phyloP scores from a whole-genome alignment of 2,113 vertebrate genomes.

The Capra hircus region DNA sequence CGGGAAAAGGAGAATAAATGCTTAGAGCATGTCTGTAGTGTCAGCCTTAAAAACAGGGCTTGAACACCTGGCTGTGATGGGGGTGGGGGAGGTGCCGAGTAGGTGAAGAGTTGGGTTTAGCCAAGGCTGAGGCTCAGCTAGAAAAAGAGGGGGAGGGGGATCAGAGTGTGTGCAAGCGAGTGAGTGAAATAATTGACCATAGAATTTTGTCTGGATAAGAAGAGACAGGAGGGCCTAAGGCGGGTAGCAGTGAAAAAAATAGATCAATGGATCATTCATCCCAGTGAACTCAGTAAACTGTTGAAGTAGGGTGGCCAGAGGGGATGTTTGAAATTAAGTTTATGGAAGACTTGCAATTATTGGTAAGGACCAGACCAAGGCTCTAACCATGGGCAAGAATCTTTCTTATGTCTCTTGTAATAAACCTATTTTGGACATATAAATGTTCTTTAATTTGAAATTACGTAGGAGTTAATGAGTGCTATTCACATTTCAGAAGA shows the following conservation, averaged over 20 bases:
- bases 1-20: neutral
- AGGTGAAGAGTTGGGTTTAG: neutral
- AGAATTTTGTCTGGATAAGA: neutral
- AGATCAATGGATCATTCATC: neutral
- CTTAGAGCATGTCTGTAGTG: neutral
- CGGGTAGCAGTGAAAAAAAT: neutral
- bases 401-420: neutral
- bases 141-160: neutral
- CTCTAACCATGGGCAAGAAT: neutral
- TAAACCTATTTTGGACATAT: neutral
- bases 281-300: neutral
- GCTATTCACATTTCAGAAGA: neutral
- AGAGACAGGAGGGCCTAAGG: neutral
- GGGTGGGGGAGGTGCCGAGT: neutral
- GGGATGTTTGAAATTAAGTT: neutral
- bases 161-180: neutral
- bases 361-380: neutral
- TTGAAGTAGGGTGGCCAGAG: neutral
- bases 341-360: neutral
- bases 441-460: slow-evolving; percentile 1
- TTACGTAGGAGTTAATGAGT: neutral
- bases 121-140: neutral
- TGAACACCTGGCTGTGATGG: neutral
- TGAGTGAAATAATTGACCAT: neutral
- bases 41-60: neutral